A percentile compares a stretch with the other conserved stretches of the same genome.
Conservation (phyloP, 1,140 invertebrate species). For the Pogonomyrmex barbatus region DNA sequence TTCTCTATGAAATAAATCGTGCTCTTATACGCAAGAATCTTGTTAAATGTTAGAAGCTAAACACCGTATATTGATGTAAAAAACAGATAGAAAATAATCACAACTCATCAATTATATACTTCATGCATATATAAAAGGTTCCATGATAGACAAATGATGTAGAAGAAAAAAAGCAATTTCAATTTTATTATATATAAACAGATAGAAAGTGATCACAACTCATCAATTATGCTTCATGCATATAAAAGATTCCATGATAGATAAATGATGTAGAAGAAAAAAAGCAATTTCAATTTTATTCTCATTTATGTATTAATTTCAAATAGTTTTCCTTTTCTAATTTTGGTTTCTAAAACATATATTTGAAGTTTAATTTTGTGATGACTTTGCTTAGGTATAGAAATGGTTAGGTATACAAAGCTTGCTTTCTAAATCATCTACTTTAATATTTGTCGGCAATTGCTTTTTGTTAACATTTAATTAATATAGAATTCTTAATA, state of each 20-base stretch:
- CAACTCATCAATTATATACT: background rate
- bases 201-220: background rate
- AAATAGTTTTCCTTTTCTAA: background rate
- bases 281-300: background rate
- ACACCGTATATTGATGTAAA: background rate
- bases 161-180: background rate
- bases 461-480: background rate
- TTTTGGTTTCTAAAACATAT: background rate
- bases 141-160: background rate
- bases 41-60: background rate
- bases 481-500: background rate
- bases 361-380: background rate
- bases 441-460: background rate
- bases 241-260: too few species aligned
- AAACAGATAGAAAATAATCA: background rate
- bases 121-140: background rate
- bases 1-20: background rate
- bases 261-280: too few species aligned
- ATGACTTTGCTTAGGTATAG: background rate
- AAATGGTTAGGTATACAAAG: background rate
- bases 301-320: background rate
- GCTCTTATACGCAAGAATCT: background rate
- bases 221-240: background rate
- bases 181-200: slow-evolving; percentile 16
- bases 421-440: background rate